Conservation (phyloP, 2,797 vertebrate genomes). For the Hipposideros larvatus region DNA sequence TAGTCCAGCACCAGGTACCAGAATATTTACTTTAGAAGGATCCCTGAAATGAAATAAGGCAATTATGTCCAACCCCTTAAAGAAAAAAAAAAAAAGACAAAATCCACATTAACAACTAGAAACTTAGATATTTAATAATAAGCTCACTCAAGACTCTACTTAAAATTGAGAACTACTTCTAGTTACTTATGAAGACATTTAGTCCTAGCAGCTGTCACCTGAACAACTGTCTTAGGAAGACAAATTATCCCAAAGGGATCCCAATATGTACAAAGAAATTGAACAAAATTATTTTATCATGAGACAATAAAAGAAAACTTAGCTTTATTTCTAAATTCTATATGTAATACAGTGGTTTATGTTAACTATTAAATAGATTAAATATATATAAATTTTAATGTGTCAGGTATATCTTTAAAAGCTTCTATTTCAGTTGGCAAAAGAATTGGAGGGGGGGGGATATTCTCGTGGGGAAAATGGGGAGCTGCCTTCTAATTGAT, state of each 20-base stretch:
- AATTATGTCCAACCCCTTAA: constrained; percentile 82
- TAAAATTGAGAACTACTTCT: constrained; percentile 57
- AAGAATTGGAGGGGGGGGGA: background rate
- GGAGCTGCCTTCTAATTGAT: background rate
- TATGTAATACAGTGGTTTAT: constrained; percentile 17
- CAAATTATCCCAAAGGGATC: constrained; percentile 36
- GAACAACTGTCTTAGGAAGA: constrained; percentile 23
- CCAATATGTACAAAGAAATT: background rate
- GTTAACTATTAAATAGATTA: constrained; percentile 7
- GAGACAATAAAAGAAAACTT: constrained; percentile 12
- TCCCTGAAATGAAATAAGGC: constrained; percentile 92
- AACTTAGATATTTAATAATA: constrained; percentile 63
- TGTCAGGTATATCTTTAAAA: background rate
- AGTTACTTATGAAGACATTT: constrained; percentile 31
- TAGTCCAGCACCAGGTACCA: constrained; percentile 98
- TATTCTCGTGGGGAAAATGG: background rate
- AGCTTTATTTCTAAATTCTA: constrained; percentile 50
- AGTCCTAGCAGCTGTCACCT: background rate
- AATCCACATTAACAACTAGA: constrained; percentile 82
- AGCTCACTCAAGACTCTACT: constrained; percentile 50
- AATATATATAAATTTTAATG: constrained; percentile 54
- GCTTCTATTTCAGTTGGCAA: background rate
- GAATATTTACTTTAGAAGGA: constrained; percentile 96
- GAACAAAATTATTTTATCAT: constrained; percentile 59
- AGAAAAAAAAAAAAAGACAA: constrained; percentile 50